Evolutionary conservation across 2,797 vertebrate genomes (phyloP).

Genomic region (Urosaurus nigricauda): DNA sequence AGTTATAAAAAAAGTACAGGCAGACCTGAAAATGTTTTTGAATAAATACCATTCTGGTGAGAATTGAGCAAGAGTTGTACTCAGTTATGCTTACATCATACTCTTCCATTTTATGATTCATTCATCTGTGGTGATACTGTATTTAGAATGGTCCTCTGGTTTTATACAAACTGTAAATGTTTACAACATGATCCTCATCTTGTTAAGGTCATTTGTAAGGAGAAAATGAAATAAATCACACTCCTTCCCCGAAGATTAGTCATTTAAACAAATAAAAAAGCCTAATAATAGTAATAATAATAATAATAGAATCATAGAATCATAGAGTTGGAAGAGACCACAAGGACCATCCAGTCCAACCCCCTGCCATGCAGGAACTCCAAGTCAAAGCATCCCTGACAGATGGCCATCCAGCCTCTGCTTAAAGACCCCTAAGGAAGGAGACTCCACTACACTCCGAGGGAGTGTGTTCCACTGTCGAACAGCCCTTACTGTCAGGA

Average conservation of each 20-base stretch:
- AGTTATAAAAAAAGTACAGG: neutral
- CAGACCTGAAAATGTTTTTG: neutral
- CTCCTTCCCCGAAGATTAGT: neutral
- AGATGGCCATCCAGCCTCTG: too few species aligned
- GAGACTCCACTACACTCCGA: too few species aligned
- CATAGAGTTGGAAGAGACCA: too few species aligned
- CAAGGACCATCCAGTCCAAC: too few species aligned
- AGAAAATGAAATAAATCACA: constrained; percentile 42
- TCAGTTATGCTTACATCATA: neutral
- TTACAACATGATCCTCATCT: constrained; percentile 29
- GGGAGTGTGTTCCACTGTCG: too few species aligned
- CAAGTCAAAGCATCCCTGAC: too few species aligned
- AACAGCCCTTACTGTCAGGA: too few species aligned
- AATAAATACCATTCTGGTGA: neutral
- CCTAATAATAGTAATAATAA: too few species aligned
- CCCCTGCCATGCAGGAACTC: too few species aligned
- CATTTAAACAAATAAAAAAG: neutral
- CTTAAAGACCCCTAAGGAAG: too few species aligned
- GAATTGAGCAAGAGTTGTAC: neutral
- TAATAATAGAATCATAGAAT: too few species aligned
- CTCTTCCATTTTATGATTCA: constrained; percentile 14
- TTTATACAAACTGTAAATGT: constrained; percentile 27
- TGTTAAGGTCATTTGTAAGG: constrained; percentile 20
- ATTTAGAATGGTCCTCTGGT: constrained; percentile 13
- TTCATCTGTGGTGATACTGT: neutral